Conservation (phyloP, 2,113 vertebrate species). For the Euleptes europaea region DNA sequence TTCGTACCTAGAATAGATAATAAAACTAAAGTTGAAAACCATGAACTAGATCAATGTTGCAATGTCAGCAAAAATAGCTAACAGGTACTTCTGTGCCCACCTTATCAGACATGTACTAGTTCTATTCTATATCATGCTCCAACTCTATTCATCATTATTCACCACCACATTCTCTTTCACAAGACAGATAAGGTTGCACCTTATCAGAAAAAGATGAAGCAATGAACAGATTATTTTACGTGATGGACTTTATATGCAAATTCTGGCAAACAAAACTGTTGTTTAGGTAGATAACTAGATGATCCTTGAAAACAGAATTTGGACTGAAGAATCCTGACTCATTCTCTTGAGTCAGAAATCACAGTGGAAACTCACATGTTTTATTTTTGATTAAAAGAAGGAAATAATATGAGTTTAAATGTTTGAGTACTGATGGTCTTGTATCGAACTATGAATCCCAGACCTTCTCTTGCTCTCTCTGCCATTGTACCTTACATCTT, state of each 20-base stretch:
- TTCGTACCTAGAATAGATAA: constrained; percentile 69
- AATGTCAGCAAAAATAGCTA: not conserved
- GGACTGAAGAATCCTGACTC: not conserved
- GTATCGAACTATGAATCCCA: not conserved
- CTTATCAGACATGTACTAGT: constrained; percentile 16
- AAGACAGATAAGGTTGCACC: not conserved
- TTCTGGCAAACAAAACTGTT: not conserved
- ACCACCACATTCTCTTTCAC: not conserved
- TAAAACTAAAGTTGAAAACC: constrained; percentile 30
- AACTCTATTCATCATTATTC: not conserved
- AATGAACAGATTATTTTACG: not conserved
- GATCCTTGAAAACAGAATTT: no score
- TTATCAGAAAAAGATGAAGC: not conserved
- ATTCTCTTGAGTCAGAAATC: not conserved
- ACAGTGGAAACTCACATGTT: not conserved
- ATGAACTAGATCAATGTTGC: not conserved
- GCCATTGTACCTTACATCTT: not conserved
- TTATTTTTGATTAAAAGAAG: not conserved
- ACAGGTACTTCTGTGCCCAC: accelerated
- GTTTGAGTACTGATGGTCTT: not conserved
- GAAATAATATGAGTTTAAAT: not conserved
- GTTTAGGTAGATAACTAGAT: not conserved
- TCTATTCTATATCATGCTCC: not conserved
- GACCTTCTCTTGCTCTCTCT: not conserved
- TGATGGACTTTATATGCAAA: not conserved